phyloP scores from a whole-genome alignment of 2,888 invertebrate genomes.

The Mythimna ferrago region DNA sequence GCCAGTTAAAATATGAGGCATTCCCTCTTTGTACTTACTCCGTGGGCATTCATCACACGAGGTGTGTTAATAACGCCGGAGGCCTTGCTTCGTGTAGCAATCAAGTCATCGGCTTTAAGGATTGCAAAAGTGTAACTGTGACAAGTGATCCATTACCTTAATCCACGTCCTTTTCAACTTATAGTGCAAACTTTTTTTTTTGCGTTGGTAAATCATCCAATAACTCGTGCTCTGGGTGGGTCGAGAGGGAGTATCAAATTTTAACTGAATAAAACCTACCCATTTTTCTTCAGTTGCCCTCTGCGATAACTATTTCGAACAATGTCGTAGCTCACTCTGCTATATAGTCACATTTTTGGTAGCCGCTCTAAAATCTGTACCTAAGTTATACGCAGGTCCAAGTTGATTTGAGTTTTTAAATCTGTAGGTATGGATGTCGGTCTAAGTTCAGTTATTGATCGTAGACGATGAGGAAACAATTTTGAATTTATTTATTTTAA shows the following conservation, averaged over 20 bases:
- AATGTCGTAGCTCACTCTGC: too few relatives aligned
- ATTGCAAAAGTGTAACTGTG: slow-evolving; percentile 47
- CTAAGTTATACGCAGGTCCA: background rate
- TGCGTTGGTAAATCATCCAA: too few relatives aligned
- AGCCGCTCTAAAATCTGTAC: background rate
- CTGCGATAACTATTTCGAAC: too few relatives aligned
- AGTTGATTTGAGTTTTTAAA: background rate
- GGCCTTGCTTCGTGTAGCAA: slow-evolving; percentile 39
- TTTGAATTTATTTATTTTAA: background rate
- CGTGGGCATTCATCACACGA: background rate
- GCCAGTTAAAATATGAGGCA: slow-evolving; percentile 3
- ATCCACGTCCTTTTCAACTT: too few relatives aligned
- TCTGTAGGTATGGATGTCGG: background rate
- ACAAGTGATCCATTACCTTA: slow-evolving; percentile 14
- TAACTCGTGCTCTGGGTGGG: too few relatives aligned
- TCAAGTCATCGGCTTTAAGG: slow-evolving; percentile 21
- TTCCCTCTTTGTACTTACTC: too few relatives aligned
- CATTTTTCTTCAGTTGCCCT: too few relatives aligned
- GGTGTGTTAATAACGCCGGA: slow-evolving; percentile 35
- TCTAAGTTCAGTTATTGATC: background rate
- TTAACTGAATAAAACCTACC: too few relatives aligned
- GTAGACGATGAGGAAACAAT: background rate
- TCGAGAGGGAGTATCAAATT: too few relatives aligned
- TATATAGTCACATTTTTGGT: background rate
- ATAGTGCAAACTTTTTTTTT: too few relatives aligned